phyloP scores from a whole-genome alignment of 1,140 invertebrate species.

The Drosophila azteca region DNA sequence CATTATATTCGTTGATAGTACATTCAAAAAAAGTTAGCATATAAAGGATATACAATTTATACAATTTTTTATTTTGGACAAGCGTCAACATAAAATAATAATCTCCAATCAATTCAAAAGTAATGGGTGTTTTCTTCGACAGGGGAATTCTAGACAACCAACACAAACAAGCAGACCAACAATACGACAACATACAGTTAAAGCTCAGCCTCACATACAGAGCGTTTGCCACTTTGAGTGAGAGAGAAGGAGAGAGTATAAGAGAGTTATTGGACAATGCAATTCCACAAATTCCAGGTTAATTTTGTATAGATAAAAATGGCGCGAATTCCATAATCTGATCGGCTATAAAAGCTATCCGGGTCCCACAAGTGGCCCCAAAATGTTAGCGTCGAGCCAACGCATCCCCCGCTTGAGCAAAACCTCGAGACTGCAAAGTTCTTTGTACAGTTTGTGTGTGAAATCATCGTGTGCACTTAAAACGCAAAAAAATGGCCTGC shows the following conservation, averaged over 20 bases:
- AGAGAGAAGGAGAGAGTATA: neutral
- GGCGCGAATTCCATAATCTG: conserved; percentile 39
- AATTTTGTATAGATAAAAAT: neutral
- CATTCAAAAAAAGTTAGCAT: too few relatives aligned
- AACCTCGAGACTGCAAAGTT: neutral
- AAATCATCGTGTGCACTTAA: neutral
- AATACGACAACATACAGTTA: too few relatives aligned
- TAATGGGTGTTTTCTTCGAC: too few relatives aligned
- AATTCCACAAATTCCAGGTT: conserved; percentile 1
- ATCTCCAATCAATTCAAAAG: too few relatives aligned
- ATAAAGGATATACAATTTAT: too few relatives aligned
- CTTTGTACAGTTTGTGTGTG: neutral
- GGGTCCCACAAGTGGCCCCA: neutral
- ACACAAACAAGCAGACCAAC: too few relatives aligned
- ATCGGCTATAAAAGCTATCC: conserved; percentile 2
- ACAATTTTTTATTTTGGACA: too few relatives aligned
- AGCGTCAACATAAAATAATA: too few relatives aligned
- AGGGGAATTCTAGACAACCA: too few relatives aligned
- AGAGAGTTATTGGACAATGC: conserved; percentile 2
- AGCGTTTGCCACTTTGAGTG: conserved; percentile 8
- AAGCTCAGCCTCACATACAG: too few relatives aligned
- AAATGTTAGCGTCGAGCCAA: too few relatives aligned
- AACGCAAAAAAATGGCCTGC: conserved; percentile 20
- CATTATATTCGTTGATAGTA: too few relatives aligned
- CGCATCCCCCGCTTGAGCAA: conserved; percentile 1